Percentiles rank a stretch among this genome's conserved stretches.
Evolutionary conservation across 1,140 invertebrate genomes (phyloP).

Genomic region (Ylistrum balloti): DNA sequence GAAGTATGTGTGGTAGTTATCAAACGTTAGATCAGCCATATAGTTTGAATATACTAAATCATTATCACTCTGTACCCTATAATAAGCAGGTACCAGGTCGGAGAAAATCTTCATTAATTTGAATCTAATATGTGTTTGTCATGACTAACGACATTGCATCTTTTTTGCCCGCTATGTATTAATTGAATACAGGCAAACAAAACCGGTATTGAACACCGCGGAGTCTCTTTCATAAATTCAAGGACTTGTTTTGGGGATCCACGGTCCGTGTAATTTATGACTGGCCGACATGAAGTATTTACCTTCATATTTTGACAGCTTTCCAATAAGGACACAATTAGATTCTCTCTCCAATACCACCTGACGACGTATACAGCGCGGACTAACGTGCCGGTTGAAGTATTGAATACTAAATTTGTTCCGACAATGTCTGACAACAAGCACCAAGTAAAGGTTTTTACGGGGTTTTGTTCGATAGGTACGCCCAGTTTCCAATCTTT

Average conservation of each 20-base stretch:
- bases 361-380: not conserved
- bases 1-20: not conserved
- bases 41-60: conserved; percentile 36
- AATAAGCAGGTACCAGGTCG: conserved; percentile 18
- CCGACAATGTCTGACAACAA: conserved; percentile 4
- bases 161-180: conserved; percentile 19
- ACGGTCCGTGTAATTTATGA: conserved; percentile 32
- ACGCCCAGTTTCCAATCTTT: conserved; percentile 24
- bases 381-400: not conserved
- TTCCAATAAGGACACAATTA: conserved; percentile 35
- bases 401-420: conserved; percentile 30
- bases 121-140: conserved; percentile 31
- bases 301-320: conserved; percentile 26
- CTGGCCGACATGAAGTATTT: conserved; percentile 18
- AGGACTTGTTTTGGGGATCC: conserved; percentile 8
- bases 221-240: conserved; percentile 25
- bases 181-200: conserved; percentile 39
- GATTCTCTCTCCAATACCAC: not conserved
- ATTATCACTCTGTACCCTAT: conserved; percentile 15
- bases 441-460: not conserved
- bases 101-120: conserved; percentile 25
- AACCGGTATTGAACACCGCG: conserved; percentile 31
- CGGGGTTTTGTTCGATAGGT: not conserved
- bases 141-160: conserved; percentile 38
- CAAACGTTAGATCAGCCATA: not conserved